These are phyloP conservation scores for Lycocerus yunnanus DNA, from an alignment of 2,888 invertebrate species.

Conservation along the genomic window DNA sequence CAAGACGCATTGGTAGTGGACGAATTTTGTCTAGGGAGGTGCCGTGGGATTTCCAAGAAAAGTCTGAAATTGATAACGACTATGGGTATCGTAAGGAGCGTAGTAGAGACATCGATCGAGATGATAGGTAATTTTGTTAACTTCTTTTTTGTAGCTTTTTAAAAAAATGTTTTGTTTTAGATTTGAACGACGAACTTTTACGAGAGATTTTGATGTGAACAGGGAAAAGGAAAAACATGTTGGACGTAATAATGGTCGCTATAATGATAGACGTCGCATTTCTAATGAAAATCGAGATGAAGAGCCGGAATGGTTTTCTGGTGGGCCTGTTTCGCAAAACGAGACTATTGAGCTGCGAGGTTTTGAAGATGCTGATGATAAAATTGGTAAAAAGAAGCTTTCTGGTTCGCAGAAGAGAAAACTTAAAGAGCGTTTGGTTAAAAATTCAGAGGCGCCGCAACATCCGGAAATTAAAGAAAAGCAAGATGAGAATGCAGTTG, in stretches of 20 bases:
- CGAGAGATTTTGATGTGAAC: conserved; percentile 60
- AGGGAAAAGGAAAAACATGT: conserved; percentile 43
- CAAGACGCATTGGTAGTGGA: conserved; percentile 82
- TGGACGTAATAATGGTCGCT: conserved; percentile 54
- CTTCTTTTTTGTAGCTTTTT: background rate
- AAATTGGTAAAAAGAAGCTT: conserved; percentile 53
- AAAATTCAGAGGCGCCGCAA: conserved; percentile 19
- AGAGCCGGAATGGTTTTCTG: conserved; percentile 91
- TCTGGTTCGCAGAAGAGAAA: conserved; percentile 57
- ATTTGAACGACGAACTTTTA: conserved; percentile 64
- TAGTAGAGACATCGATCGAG: conserved; percentile 37
- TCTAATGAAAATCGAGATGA: conserved; percentile 61
- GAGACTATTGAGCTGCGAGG: conserved; percentile 94
- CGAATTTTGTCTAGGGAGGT: conserved; percentile 62
- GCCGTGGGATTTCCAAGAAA: conserved; percentile 60
- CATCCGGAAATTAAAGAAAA: conserved; percentile 34
- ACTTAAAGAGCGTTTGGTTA: conserved; percentile 47
- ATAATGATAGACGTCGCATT: conserved; percentile 62
- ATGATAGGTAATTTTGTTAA: conserved; percentile 33
- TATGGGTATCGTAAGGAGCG: conserved; percentile 39
- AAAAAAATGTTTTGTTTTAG: conserved; percentile 22
- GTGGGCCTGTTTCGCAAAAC: conserved; percentile 86
- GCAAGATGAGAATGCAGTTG: background rate
- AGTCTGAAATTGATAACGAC: conserved; percentile 38
- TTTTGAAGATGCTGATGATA: conserved; percentile 80